Evolutionary conservation across 2,113 vertebrate species (phyloP), one percentile per base, ranked within the genome.

Genomic region (Xerus inauris): DNA sequence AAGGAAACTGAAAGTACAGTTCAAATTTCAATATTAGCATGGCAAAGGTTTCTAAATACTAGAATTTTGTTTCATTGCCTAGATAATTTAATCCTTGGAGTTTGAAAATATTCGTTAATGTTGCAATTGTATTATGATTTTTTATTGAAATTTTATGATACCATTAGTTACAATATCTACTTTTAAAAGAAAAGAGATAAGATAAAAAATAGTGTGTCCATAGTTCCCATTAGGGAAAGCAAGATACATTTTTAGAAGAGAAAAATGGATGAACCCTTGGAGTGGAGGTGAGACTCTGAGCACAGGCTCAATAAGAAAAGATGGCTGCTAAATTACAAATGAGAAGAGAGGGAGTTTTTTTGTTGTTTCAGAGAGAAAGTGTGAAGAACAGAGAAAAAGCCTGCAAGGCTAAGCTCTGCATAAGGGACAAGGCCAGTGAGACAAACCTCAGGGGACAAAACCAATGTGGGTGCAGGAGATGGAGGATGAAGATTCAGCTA

Each of bases 201-300:
- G 40, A 59, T 49, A 87, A 81, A 81, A 92, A 89, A 93, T 1
- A 40, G n/a, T 76, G 30, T 54, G 67, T 67, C 51, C 62, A 81
- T 42, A 94, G 89, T 77, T 82, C 51, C 79, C 67, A 38, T 30
- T 82, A 95, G 62, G 22, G 75, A 94, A 92, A 81, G 26, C 49
- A 91, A 65, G 80, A 64, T 62, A 19, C 45, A 73, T 91, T 89
- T 95, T 80, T 49, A 72, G 49, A 73, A 91, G 92, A 92, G 72
- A 45, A 57, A 87, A 47, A 45, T 65, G 42, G 57, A 80, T 81
- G 59, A 80, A 72, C 16, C 17, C 47, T 65, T 89, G 14, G 59
- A 81, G 8, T 80, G 5, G 24, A 82, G 65, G 49, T 64, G 91
- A 94, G 83, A 57, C 73, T 47, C 54, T 32, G 35, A 73, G 59